Evolutionary conservation across 2,888 invertebrate species (phyloP), one percentile per base, ranked within the genome.

Genomic region (Rotaria socialis): DNA sequence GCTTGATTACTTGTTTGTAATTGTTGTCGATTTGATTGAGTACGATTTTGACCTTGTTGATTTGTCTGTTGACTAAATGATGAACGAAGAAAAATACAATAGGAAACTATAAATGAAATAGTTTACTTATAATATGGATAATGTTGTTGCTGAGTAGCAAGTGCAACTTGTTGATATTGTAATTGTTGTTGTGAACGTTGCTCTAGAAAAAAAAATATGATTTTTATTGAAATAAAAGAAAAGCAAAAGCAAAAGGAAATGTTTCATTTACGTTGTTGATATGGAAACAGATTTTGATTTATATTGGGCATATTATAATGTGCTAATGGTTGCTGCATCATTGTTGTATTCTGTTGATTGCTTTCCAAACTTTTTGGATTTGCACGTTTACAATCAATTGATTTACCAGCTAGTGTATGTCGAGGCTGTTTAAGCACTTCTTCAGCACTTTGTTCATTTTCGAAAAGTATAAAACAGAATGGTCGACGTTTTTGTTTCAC

Each of bases 401-500:
- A 24, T 55, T 56, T 52, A 2, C 56, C 84, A 19, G 11, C 55
- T n/a, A 84, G 24, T 16, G 52, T 55, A 56, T 84, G 84, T 84
- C 56, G 52, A 47, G 50, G 41, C 55, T 84, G 84, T n/a, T 84
- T n/a, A n/a, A 84, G 56, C 5, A 84, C 56, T 24, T 84, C 84
- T 35, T 84, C 84, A 6, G 80, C 80, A n/a, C 80, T 80, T 47
- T 80, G 80, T 47, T 80, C 80, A 80, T 80, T 80, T 80, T 80
- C 80, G 19, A 80, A 80, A 47, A 80, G 80, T 47, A 84, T 41
- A 55, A 84, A 84, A 84, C 84, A 84, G 22, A 84, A 84, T 56
- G 84, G 55, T 22, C 84, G 52, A 55, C 84, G 84, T 55, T 84
- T 52, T 55, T 84, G 52, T 56, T 84, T 84, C 14, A 55, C 41